Evolutionary conservation across 2,888 invertebrate species (phyloP).

Genomic region (Plusia festucae): DNA sequence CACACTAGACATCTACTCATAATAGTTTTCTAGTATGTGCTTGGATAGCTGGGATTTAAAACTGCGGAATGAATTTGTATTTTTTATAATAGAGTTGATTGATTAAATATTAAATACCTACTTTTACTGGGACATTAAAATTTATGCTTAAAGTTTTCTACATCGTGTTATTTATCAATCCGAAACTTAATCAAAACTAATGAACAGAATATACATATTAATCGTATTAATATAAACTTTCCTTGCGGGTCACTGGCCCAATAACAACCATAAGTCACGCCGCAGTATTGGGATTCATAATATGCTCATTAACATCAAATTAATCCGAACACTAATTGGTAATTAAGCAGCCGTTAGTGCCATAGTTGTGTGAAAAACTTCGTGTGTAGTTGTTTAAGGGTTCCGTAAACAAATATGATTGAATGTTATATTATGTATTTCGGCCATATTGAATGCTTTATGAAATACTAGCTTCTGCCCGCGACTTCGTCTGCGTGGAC

Average conservation of each 20-base stretch:
- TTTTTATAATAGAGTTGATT: no score
- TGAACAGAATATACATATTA: background rate
- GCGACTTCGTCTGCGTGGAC: no score
- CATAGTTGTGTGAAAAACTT: conserved; percentile 7
- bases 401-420: background rate
- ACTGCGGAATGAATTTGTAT: no score
- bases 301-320: conserved; percentile 32
- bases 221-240: background rate
- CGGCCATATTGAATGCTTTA: background rate
- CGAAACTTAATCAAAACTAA: background rate
- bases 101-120: no score
- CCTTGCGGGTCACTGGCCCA: background rate
- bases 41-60: no score
- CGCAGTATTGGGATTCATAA: conserved; percentile 19
- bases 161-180: no score
- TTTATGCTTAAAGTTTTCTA: no score
- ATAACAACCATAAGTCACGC: conserved; percentile 14
- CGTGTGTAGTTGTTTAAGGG: background rate
- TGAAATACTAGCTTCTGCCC: no score
- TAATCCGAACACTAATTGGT: conserved; percentile 44
- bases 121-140: no score
- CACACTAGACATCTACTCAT: no score
- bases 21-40: no score
- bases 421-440: background rate
- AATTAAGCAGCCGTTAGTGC: conserved; percentile 17